Evolutionary conservation across 2,797 vertebrate species (phyloP).

Genomic region (Nyctibius grandis): DNA sequence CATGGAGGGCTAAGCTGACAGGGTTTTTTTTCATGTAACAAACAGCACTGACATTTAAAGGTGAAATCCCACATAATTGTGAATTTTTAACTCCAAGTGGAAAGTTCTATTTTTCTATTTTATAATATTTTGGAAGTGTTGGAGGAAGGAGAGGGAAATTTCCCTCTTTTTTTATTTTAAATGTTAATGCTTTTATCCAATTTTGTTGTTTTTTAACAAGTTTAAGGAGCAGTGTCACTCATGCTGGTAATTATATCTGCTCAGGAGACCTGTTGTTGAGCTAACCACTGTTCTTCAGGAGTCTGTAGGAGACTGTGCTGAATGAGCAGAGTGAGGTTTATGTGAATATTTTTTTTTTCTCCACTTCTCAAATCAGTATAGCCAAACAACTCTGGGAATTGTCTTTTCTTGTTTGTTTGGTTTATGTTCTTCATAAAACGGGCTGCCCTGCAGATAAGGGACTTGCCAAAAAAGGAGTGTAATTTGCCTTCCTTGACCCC

Average conservation of each 20-base stretch:
- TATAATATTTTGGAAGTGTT: neutral
- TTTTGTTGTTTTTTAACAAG: neutral
- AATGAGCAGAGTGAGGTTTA: neutral
- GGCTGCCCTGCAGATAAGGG: neutral
- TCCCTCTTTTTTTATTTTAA: neutral
- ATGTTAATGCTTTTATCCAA: neutral
- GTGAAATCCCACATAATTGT: constrained; percentile 27
- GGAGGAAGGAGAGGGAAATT: neutral
- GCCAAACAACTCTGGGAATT: neutral
- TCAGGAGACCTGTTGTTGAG: constrained; percentile 48
- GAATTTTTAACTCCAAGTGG: constrained; percentile 49
- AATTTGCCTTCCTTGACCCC: constrained; percentile 16
- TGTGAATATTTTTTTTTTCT: neutral
- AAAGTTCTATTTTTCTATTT: constrained; percentile 38
- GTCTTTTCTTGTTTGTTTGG: neutral
- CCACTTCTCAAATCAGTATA: neutral
- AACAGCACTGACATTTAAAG: constrained; percentile 29
- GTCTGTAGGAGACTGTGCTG: neutral
- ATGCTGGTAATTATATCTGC: neutral
- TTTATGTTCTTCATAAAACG: neutral
- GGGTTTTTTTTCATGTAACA: constrained; percentile 43
- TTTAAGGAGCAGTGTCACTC: constrained; percentile 6
- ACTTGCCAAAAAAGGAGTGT: neutral
- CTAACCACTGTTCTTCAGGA: neutral
- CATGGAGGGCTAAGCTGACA: constrained; percentile 67